A percentile compares a stretch with the other conserved stretches of the same genome.
phyloP scores from a whole-genome alignment of 2,113 vertebrate species.

The Neomonachus schauinslandi region DNA sequence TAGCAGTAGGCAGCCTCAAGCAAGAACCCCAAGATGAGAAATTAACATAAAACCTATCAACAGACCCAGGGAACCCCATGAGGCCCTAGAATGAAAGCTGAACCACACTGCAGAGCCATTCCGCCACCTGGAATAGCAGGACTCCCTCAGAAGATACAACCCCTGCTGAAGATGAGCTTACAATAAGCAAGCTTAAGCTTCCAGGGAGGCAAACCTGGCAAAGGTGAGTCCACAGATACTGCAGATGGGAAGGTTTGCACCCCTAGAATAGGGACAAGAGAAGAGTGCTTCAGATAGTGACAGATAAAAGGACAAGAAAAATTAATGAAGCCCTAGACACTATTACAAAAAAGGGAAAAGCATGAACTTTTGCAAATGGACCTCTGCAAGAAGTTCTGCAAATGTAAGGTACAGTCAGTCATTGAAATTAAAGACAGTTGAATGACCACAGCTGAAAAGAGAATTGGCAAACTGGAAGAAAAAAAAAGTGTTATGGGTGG shows the following conservation, averaged over 20 bases:
- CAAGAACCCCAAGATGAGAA: background rate
- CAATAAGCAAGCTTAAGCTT: background rate
- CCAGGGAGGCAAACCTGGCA: background rate
- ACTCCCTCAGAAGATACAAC: background rate
- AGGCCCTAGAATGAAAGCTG: background rate
- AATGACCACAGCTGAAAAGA: background rate
- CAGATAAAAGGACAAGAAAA: background rate
- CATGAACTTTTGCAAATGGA: background rate
- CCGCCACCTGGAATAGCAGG: no score
- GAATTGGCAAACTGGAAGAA: conserved; percentile 8
- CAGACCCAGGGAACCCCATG: background rate
- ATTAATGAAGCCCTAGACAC: background rate
- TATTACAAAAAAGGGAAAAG: background rate
- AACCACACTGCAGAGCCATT: background rate
- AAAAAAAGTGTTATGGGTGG: background rate
- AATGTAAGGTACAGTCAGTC: background rate
- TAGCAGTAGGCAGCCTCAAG: background rate
- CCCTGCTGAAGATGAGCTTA: background rate
- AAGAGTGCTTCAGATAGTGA: background rate
- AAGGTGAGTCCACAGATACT: no score
- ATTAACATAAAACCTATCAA: background rate
- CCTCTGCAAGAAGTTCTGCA: background rate
- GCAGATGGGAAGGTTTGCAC: background rate
- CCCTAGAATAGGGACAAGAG: background rate
- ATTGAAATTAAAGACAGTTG: background rate